Evolutionary conservation across 2,113 vertebrate genomes (phyloP), one percentile per base, ranked within the genome.

Genomic region (Ramphastos sulfuratus): DNA sequence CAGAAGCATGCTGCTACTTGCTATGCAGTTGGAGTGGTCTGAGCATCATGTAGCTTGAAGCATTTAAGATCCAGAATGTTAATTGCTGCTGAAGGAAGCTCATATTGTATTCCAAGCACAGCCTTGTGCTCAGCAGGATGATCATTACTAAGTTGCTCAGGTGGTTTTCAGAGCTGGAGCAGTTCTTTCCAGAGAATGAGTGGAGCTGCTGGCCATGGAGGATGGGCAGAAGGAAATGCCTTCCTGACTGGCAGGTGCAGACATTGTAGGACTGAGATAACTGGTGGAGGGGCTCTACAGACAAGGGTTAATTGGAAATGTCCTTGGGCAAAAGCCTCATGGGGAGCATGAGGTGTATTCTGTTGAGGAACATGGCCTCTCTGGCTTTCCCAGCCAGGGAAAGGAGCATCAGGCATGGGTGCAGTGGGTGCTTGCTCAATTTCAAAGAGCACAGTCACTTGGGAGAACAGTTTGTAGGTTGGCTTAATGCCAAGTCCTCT

Each of bases 41-140:
- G 31, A 86, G 48, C 48, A 72, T 15, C 20, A 5, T 25, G 61
- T 3, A 58, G 84, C 60, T 92, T 66, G 19, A 61, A 65, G 85
- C 72, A 83, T 83, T 95, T 95, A 85, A 75, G 50, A 91, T 17
- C 79, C 63, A 72, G 75, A 91, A 64, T 24, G 73, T 87, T 91
- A 89, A 75, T 21, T 91, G 59, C 82, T 67, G 2, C 61, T 60
- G 85, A 89, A 91, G 63, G 71, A 87, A 77, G 54, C 52, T 85
- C 50, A 50, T 77, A 56, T 18, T 1, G 2, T 35, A 94, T 92
- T 88, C 92, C 67, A 82, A 66, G 79, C 67, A 76, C 64, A 76
- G 83, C 67, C 50, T 21, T 1, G 33, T 23, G 59, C 86, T 90
- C 82, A 85, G 75, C 75, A 81, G 72, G 75, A 59, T 74, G 52